phyloP scores from a whole-genome alignment of 2,797 vertebrate species.

The Apogon talboti region DNA sequence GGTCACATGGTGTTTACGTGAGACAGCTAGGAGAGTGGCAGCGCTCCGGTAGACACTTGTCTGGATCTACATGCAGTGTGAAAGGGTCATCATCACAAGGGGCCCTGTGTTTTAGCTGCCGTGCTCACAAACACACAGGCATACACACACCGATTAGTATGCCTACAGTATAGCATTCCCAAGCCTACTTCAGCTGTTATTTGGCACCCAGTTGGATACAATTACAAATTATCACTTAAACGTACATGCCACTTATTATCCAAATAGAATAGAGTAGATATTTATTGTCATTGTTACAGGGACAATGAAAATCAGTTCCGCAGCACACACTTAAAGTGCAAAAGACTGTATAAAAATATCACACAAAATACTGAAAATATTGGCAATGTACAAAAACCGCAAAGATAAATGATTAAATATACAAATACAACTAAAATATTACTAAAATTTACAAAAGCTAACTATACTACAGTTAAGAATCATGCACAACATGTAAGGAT shows the following conservation, averaged over 20 bases:
- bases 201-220: neutral
- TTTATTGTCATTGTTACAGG: no score
- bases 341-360: constrained; percentile 1
- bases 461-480: no score
- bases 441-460: no score
- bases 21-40: constrained; percentile 48
- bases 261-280: no score
- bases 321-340: no score
- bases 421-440: no score
- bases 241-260: constrained; percentile 16
- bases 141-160: constrained; percentile 30
- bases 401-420: no score
- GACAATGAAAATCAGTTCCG: no score
- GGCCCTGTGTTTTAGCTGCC: constrained; percentile 65
- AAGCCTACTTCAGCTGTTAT: constrained; percentile 6
- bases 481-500: no score
- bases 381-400: no score
- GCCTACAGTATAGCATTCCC: constrained; percentile 3
- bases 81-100: constrained; percentile 69
- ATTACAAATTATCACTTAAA: neutral
- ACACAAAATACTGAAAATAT: no score
- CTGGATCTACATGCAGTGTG: constrained; percentile 51
- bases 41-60: constrained; percentile 59
- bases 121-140: constrained; percentile 23
- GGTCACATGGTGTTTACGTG: constrained; percentile 67